Percentiles rank a stretch among this genome's conserved stretches.
These are phyloP conservation scores for Tortricodes alternella DNA, from an alignment of 2,888 invertebrate genomes.

Conservation along the genomic window DNA sequence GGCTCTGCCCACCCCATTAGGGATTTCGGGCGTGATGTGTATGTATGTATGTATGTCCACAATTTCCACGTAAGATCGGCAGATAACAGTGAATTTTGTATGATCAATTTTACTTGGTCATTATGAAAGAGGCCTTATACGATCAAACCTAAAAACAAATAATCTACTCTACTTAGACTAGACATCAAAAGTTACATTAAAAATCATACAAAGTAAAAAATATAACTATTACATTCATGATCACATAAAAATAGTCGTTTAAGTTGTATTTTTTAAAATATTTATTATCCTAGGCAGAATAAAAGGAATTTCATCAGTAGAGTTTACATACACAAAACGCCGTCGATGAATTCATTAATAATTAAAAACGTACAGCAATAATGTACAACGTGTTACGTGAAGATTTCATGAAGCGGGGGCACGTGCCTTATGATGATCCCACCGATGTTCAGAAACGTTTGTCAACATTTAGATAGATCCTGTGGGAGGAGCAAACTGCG, in stretches of 20 bases:
- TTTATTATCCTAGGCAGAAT: slow-evolving; percentile 31
- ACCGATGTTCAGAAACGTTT: not conserved
- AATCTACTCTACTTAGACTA: slow-evolving; percentile 45
- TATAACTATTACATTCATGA: slow-evolving; percentile 22
- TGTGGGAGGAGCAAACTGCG: not conserved
- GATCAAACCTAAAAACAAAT: not conserved
- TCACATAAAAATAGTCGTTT: slow-evolving; percentile 24
- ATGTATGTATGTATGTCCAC: no score
- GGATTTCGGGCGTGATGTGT: no score
- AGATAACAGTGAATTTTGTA: no score
- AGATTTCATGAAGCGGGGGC: slow-evolving; percentile 1
- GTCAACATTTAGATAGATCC: not conserved
- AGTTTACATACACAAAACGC: slow-evolving; percentile 37
- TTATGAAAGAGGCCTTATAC: no score
- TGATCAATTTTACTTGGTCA: no score
- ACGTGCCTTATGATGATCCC: not conserved
- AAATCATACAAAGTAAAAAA: slow-evolving; percentile 30
- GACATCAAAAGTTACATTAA: slow-evolving; percentile 42
- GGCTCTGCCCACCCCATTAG: no score
- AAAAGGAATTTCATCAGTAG: slow-evolving; percentile 53
- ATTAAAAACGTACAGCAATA: slow-evolving; percentile 10
- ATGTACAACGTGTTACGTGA: slow-evolving; percentile 24
- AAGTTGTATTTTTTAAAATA: slow-evolving; percentile 18
- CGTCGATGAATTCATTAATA: slow-evolving; percentile 31
- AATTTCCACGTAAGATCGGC: no score